Conservation (phyloP, 2,113 vertebrate genomes). For the Ammodytes marinus region DNA sequence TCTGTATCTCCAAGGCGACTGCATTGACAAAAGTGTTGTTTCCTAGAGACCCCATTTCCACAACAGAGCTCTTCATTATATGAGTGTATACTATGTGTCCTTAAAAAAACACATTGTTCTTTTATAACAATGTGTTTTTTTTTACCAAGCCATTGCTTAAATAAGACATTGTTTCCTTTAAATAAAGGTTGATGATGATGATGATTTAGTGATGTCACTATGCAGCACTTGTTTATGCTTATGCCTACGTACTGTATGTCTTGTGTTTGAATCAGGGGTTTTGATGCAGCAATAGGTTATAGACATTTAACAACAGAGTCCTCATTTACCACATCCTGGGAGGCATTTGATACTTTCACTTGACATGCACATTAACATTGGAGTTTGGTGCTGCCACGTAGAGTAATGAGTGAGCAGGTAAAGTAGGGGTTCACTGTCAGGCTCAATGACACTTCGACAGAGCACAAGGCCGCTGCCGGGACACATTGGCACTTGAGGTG, state of each 20-base stretch:
- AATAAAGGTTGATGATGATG: not conserved
- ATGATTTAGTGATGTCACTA: too few relatives aligned
- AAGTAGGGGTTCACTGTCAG: slow-evolving; percentile 37
- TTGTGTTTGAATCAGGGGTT: not conserved
- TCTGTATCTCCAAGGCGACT: not conserved
- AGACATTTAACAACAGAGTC: not conserved
- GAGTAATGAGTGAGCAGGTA: slow-evolving; percentile 40
- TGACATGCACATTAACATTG: slow-evolving; percentile 42
- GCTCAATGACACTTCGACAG: slow-evolving; percentile 48
- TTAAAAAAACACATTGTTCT: not conserved
- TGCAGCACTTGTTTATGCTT: not conserved
- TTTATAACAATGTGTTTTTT: not conserved
- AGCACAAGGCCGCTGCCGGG: slow-evolving; percentile 23
- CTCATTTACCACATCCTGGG: slow-evolving; percentile 4
- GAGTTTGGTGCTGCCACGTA: slow-evolving; percentile 18
- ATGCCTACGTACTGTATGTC: not conserved
- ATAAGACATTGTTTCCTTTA: too few relatives aligned
- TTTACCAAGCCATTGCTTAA: too few relatives aligned
- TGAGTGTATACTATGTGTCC: not conserved
- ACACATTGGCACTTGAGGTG: slow-evolving; percentile 15
- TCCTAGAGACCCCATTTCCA: not conserved
- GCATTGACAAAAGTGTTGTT: not conserved
- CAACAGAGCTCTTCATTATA: not conserved
- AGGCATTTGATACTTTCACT: slow-evolving; percentile 24
- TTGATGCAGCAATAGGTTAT: not conserved